Conservation (phyloP, 2,797 vertebrate species). For the Typhlichthys subterraneus region DNA sequence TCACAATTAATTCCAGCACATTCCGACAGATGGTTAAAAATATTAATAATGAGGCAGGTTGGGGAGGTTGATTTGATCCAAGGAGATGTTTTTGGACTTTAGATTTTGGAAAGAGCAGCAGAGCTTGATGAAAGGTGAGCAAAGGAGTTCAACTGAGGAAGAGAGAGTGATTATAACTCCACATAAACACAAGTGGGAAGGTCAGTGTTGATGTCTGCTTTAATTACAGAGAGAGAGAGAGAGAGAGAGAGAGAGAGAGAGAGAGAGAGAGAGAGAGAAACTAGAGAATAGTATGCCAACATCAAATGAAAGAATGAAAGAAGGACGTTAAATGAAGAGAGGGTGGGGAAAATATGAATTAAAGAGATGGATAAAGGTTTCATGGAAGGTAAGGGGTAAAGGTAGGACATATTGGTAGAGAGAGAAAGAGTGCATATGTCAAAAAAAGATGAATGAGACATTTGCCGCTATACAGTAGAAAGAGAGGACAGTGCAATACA, state of each 20-base stretch:
- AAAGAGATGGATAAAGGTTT: background rate
- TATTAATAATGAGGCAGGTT: conserved; percentile 17
- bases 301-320: background rate
- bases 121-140: background rate
- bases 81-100: background rate
- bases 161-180: background rate
- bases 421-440: background rate
- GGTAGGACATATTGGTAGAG: background rate
- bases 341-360: background rate
- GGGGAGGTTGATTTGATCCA: conserved; percentile 22
- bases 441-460: conserved; percentile 22
- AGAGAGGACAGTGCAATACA: conserved; percentile 18
- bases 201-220: background rate
- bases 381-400: background rate
- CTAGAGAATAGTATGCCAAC: background rate
- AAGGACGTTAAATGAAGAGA: background rate
- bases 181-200: background rate
- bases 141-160: background rate
- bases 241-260: conserved; percentile 4
- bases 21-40: conserved; percentile 30
- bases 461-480: conserved; percentile 43
- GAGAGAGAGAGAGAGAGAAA: background rate
- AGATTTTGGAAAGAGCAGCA: background rate
- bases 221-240: background rate
- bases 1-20: conserved; percentile 4